These are phyloP conservation scores for Parnassius glacialis DNA, from an alignment of 2,888 invertebrate genomes.

Conservation along the genomic window DNA sequence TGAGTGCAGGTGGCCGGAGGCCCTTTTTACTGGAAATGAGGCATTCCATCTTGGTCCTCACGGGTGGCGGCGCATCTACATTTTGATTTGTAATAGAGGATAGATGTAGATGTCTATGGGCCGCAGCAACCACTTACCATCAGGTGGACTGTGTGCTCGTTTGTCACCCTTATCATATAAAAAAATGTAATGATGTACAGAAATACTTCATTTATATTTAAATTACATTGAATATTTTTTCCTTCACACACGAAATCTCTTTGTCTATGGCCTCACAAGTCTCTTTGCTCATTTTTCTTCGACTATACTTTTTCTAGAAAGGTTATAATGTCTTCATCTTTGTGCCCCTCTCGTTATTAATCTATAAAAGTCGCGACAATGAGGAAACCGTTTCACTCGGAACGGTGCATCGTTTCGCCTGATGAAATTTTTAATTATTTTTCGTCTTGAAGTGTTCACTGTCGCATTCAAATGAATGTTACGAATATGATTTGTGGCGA, in stretches of 20 bases:
- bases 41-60: no score
- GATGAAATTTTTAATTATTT: constrained; percentile 54
- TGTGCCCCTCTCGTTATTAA: constrained; percentile 67
- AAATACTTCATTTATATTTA: no score
- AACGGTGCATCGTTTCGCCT: constrained; percentile 51
- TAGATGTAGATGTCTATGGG: no score
- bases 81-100: no score
- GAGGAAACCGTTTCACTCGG: constrained; percentile 50
- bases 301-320: constrained; percentile 59
- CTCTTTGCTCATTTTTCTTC: constrained; percentile 60
- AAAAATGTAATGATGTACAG: no score
- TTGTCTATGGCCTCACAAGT: constrained; percentile 29
- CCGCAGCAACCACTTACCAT: no score
- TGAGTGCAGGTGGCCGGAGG: no score
- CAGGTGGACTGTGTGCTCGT: no score
- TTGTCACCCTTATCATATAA: no score
- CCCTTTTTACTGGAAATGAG: no score
- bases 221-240: background rate
- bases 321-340: constrained; percentile 71
- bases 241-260: constrained; percentile 20
- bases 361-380: constrained; percentile 66
- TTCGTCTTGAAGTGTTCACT: constrained; percentile 34
- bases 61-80: no score
- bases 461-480: constrained; percentile 24
- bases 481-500: constrained; percentile 5